Evolutionary conservation across 2,113 vertebrate genomes (phyloP).

Genomic region (Stigmatopora nigra): DNA sequence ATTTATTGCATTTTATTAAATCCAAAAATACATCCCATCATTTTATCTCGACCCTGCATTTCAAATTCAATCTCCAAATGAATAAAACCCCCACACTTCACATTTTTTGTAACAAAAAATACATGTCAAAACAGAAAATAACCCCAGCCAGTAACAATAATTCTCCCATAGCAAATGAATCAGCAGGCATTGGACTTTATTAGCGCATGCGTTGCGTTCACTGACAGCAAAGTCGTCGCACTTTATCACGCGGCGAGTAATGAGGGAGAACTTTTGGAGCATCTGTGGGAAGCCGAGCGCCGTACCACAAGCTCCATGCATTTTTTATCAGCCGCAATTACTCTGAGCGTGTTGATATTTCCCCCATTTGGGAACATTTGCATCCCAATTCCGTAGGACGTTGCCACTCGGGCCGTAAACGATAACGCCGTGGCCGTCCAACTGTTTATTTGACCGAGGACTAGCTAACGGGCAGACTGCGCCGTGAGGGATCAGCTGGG

Average conservation of each 20-base stretch:
- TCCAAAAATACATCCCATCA: no score
- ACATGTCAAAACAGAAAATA: constrained; percentile 45
- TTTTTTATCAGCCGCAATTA: constrained; percentile 68
- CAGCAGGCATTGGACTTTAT: constrained; percentile 50
- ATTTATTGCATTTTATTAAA: no score
- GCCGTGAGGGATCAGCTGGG: constrained; percentile 29
- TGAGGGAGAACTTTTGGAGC: constrained; percentile 56
- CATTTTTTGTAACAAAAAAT: constrained; percentile 37
- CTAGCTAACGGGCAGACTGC: constrained; percentile 42
- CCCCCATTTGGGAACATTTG: constrained; percentile 60
- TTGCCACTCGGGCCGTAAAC: constrained; percentile 50
- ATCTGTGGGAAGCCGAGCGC: constrained; percentile 40
- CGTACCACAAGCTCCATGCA: constrained; percentile 47
- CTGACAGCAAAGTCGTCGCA: constrained; percentile 33
- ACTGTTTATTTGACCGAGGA: constrained; percentile 31
- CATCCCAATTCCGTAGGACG: constrained; percentile 60
- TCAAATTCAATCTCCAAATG: constrained; percentile 49
- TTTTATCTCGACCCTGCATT: no score
- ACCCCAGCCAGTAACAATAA: constrained; percentile 49
- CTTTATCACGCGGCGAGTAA: constrained; percentile 62
- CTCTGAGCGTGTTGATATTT: constrained; percentile 66
- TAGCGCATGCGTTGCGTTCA: constrained; percentile 47
- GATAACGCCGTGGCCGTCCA: constrained; percentile 38
- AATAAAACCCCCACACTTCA: constrained; percentile 57
- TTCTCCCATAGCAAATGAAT: constrained; percentile 50